Evolutionary conservation across 2,797 vertebrate genomes (phyloP).

Genomic region (Falco biarmicus): DNA sequence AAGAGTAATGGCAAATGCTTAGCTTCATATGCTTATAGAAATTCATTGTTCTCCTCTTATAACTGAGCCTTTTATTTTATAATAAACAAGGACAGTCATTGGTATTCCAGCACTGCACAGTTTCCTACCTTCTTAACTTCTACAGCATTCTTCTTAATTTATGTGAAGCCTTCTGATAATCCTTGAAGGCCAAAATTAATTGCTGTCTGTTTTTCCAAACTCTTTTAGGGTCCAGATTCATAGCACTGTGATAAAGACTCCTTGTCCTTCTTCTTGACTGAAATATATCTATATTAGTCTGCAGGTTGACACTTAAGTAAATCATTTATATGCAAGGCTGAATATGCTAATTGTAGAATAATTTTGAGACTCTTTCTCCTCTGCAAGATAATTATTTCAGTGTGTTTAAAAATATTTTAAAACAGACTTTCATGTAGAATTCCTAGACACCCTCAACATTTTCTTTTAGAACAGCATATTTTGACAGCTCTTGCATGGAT

Average conservation of each 20-base stretch:
- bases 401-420: constrained; percentile 49
- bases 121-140: constrained; percentile 62
- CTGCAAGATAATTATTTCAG: constrained; percentile 38
- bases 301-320: constrained; percentile 68
- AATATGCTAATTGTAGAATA: constrained; percentile 62
- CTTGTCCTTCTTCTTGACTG: constrained; percentile 65
- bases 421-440: not conserved
- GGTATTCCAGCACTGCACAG: constrained; percentile 53
- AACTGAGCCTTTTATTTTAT: constrained; percentile 30
- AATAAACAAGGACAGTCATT: constrained; percentile 63
- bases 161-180: constrained; percentile 68
- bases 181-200: constrained; percentile 71
- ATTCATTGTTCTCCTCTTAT: constrained; percentile 17
- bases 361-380: constrained; percentile 38
- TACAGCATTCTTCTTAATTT: constrained; percentile 67
- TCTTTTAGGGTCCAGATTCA: constrained; percentile 53
- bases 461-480: not conserved
- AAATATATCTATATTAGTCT: constrained; percentile 67
- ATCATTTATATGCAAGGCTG: constrained; percentile 65
- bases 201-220: constrained; percentile 62
- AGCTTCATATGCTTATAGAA: constrained; percentile 8
- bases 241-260: constrained; percentile 55
- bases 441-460: not conserved
- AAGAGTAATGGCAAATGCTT: constrained; percentile 55
- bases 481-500: not conserved